Conservation (phyloP, 2,888 invertebrate genomes). For the Alviniconcha strummeri region DNA sequence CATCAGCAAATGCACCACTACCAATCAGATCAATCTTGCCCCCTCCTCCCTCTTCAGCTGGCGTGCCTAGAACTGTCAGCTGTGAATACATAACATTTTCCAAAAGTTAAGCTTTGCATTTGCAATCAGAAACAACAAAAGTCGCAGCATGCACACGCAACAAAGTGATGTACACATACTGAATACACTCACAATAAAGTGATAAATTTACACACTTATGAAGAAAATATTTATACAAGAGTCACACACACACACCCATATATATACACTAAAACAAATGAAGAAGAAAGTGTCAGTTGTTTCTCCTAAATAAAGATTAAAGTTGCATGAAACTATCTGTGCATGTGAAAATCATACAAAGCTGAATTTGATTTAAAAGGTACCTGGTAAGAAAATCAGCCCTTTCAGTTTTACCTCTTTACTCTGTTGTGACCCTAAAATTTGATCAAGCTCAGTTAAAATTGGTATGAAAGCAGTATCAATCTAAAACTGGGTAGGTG, state of each 20-base stretch:
- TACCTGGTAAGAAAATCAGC: not conserved
- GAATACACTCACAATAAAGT: not conserved
- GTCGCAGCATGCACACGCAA: not conserved
- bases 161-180: conserved; percentile 16
- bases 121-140: not conserved
- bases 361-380: not conserved
- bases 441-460: too few species aligned
- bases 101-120: not conserved
- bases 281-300: not conserved
- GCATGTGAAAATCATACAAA: too few species aligned
- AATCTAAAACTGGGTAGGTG: too few species aligned
- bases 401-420: not conserved
- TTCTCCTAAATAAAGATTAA: not conserved
- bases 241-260: conserved; percentile 5
- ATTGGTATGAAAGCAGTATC: too few species aligned
- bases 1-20: conserved; percentile 52
- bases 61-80: conserved; percentile 62
- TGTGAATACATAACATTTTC: conserved; percentile 27
- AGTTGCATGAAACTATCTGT: not conserved
- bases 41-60: conserved; percentile 64
- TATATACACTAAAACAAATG: conserved; percentile 12
- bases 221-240: not conserved
- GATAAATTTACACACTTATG: not conserved
- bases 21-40: conserved; percentile 59
- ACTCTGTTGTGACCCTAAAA: not conserved